Conservation (phyloP, 1,140 invertebrate genomes). For the Gonioctena quinquepunctata region DNA sequence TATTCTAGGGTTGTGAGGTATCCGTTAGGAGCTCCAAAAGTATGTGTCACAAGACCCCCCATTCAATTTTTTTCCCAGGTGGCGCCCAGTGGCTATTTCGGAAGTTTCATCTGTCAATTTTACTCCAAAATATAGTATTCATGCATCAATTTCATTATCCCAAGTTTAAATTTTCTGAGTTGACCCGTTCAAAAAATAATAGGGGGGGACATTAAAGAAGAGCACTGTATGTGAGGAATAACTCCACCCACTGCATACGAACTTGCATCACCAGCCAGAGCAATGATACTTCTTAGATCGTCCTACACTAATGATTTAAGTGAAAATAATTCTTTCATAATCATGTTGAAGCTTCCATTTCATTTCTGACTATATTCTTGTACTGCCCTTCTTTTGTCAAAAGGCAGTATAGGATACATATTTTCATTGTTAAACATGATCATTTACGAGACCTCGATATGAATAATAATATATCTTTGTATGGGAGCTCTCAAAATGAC, state of each 20-base stretch:
- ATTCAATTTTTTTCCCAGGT: no score
- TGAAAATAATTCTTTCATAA: slow-evolving; percentile 45
- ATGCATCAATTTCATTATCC: no score
- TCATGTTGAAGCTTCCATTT: slow-evolving; percentile 35
- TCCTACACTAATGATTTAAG: slow-evolving; percentile 52
- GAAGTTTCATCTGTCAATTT: no score
- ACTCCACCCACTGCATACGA: slow-evolving; percentile 57
- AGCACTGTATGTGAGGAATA: slow-evolving; percentile 52
- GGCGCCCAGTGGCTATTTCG: no score
- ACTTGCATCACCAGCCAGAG: slow-evolving; percentile 51
- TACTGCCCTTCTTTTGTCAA: slow-evolving; percentile 30
- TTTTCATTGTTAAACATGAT: slow-evolving; percentile 42
- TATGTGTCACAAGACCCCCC: no score
- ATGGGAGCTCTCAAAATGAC: neutral
- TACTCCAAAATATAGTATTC: no score
- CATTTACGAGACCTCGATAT: slow-evolving; percentile 55
- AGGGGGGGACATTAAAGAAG: no score
- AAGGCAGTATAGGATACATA: slow-evolving; percentile 37
- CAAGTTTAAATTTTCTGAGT: no score
- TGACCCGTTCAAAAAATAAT: no score
- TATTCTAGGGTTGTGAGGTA: no score
- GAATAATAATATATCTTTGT: slow-evolving; percentile 25
- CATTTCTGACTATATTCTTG: slow-evolving; percentile 39
- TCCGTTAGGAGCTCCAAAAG: no score
- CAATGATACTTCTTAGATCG: slow-evolving; percentile 48